Conservation (phyloP, 2,888 invertebrate genomes). For the Eumacrocentrus americanus region DNA sequence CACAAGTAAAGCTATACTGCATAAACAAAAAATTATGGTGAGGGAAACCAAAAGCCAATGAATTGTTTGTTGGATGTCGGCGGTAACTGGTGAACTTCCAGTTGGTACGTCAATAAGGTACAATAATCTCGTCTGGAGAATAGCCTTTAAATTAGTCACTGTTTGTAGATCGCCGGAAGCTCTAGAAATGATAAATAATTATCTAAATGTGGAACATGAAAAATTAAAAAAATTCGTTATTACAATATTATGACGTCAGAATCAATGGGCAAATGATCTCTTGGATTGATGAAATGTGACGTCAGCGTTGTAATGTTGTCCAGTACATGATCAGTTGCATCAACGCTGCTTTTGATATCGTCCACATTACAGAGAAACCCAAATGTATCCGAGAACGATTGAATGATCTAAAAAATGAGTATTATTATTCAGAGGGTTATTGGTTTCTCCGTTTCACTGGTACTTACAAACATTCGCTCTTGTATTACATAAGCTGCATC, state of each 20-base stretch:
- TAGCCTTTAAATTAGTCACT: conserved; percentile 60
- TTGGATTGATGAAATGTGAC: conserved; percentile 67
- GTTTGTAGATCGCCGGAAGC: conserved; percentile 63
- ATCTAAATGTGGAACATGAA: background rate
- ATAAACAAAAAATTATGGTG: conserved; percentile 64
- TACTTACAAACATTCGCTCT: conserved; percentile 64
- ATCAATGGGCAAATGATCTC: conserved; percentile 62
- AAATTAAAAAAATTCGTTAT: conserved; percentile 27
- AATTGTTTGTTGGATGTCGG: conserved; percentile 60
- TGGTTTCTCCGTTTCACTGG: background rate
- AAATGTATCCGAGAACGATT: conserved; percentile 64
- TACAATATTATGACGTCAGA: conserved; percentile 65
- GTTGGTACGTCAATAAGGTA: conserved; percentile 64
- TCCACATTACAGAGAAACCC: conserved; percentile 68
- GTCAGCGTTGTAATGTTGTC: conserved; percentile 63
- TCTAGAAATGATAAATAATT: conserved; percentile 46
- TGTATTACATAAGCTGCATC: conserved; percentile 59
- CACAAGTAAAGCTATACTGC: conserved; percentile 64
- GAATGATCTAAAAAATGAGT: conserved; percentile 65
- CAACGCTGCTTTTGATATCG: conserved; percentile 61
- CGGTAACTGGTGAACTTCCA: conserved; percentile 49
- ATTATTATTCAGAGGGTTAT: background rate
- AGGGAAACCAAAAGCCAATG: conserved; percentile 65
- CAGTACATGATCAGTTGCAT: conserved; percentile 54
- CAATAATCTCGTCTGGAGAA: conserved; percentile 57